Conservation (phyloP, 2,888 invertebrate species). For the Blomia tropicalis region DNA sequence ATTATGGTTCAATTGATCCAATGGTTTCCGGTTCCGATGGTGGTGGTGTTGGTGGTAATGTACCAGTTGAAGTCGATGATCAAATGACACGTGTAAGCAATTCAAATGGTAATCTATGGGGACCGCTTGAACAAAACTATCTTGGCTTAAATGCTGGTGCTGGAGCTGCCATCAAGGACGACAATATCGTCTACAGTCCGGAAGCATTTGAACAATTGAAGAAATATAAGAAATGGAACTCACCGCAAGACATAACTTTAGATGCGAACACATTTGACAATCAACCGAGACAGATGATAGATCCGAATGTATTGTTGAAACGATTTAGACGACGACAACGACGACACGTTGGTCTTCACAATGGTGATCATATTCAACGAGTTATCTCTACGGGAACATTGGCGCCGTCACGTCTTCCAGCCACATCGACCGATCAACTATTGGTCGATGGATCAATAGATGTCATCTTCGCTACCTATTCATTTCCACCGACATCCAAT, state of each 20-base stretch:
- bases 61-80: background rate
- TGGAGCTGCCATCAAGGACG: background rate
- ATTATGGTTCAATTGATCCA: background rate
- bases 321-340: conserved; percentile 23
- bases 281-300: background rate
- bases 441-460: conserved; percentile 31
- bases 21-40: background rate
- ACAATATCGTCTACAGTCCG: conserved; percentile 22
- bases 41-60: background rate
- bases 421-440: background rate
- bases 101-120: background rate
- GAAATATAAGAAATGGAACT: background rate
- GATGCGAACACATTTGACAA: background rate
- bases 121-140: background rate
- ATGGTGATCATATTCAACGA: conserved; percentile 37
- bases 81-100: background rate
- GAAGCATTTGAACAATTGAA: conserved; percentile 8
- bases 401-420: background rate
- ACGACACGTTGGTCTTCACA: conserved; percentile 38
- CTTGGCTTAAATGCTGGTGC: background rate
- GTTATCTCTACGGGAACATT: conserved; percentile 36
- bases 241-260: background rate
- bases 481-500: conserved; percentile 47
- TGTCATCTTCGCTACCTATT: conserved; percentile 55
- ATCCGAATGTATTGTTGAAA: background rate